These are phyloP conservation scores for Pseudomyrmex sp. DNA, from an alignment of 1,140 invertebrate species.

Conservation along the genomic window DNA sequence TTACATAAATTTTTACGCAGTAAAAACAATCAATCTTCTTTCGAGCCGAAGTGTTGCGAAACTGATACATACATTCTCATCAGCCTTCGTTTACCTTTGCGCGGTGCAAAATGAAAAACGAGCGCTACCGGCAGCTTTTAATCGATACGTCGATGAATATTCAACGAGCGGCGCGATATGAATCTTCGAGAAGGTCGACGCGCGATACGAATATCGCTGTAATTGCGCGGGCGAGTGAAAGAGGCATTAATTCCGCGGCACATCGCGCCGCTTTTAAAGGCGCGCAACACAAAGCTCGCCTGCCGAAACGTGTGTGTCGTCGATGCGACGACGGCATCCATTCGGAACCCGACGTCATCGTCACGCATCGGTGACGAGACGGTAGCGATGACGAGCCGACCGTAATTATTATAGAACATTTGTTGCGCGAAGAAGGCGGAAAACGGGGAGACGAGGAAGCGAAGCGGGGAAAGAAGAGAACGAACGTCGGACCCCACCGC, in stretches of 20 bases:
- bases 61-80: no score
- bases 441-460: constrained; percentile 8
- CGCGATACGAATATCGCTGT: not conserved
- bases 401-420: constrained; percentile 69
- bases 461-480: not conserved
- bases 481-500: constrained; percentile 36
- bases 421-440: constrained; percentile 63
- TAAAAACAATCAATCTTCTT: not conserved
- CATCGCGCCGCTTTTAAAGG: not conserved
- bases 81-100: no score
- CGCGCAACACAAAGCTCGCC: not conserved
- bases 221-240: not conserved
- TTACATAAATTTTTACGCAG: not conserved
- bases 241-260: constrained; percentile 5
- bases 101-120: no score
- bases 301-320: constrained; percentile 4
- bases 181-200: constrained; percentile 18
- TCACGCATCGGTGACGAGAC: constrained; percentile 53
- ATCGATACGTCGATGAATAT: constrained; percentile 45
- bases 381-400: constrained; percentile 64
- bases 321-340: constrained; percentile 27
- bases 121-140: constrained; percentile 12
- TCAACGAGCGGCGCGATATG: constrained; percentile 16
- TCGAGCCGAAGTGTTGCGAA: not conserved
- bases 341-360: constrained; percentile 51